These are phyloP conservation scores for Ailurus styani DNA, from an alignment of 2,113 vertebrate genomes.

Conservation along the genomic window DNA sequence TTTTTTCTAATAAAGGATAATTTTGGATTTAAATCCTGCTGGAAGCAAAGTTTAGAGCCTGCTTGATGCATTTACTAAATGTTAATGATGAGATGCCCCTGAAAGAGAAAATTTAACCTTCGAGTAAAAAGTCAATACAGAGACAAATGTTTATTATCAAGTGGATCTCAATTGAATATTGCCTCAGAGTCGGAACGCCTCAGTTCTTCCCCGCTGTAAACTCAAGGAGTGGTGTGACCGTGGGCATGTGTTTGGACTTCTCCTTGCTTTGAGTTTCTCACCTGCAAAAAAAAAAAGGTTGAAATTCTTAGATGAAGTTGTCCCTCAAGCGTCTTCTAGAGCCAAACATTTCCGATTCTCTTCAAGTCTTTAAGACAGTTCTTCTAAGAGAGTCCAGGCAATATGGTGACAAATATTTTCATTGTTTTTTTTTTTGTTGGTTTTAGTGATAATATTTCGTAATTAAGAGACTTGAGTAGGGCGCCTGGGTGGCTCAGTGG, in stretches of 20 bases:
- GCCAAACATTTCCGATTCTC: not conserved
- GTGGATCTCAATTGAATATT: not conserved
- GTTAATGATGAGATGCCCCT: not conserved
- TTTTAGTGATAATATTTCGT: conserved; percentile 73
- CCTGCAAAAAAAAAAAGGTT: not conserved
- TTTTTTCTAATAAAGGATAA: not conserved
- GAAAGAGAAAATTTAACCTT: not conserved
- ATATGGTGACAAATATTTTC: conserved; percentile 63
- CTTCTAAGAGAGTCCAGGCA: conserved; percentile 23
- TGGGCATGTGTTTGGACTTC: not conserved
- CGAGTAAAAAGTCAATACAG: not conserved
- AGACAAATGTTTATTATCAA: not conserved
- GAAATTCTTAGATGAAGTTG: not conserved
- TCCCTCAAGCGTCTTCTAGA: not conserved
- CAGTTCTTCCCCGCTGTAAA: not conserved
- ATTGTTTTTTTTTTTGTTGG: conserved; percentile 68
- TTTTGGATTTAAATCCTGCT: not conserved
- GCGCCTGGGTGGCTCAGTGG: too few species aligned
- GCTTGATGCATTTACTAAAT: not conserved
- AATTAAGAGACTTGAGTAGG: conserved; percentile 62
- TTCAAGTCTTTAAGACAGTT: not conserved
- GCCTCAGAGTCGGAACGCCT: not conserved
- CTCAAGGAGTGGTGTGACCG: not conserved
- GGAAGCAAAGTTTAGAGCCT: not conserved
- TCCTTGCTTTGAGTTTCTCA: not conserved